These are phyloP conservation scores for Chelonus formosanus DNA, from an alignment of 2,888 invertebrate genomes.

Conservation along the genomic window DNA sequence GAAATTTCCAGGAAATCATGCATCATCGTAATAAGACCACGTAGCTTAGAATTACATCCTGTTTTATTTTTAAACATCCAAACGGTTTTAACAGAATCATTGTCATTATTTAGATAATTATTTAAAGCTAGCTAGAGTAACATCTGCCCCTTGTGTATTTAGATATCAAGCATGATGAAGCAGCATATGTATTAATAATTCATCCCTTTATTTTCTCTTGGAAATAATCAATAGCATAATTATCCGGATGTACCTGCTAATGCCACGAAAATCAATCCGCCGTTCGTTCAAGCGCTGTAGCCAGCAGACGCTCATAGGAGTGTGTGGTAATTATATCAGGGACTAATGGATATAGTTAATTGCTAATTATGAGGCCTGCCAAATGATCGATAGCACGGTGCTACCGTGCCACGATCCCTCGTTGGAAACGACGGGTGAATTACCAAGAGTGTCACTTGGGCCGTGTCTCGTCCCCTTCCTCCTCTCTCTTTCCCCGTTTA, in stretches of 20 bases:
- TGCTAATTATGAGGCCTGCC: conserved; percentile 65
- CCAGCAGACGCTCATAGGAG: conserved; percentile 53
- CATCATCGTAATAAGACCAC: conserved; percentile 16
- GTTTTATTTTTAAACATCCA: not conserved
- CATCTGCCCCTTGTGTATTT: not conserved
- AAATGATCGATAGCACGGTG: conserved; percentile 64
- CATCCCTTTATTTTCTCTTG: conserved; percentile 8
- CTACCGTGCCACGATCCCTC: conserved; percentile 46
- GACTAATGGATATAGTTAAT: conserved; percentile 66
- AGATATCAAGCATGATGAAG: conserved; percentile 6
- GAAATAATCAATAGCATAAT: conserved; percentile 60
- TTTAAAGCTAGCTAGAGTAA: too few species aligned
- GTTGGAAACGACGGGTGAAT: conserved; percentile 48
- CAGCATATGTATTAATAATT: too few species aligned
- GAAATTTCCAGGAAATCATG: conserved; percentile 18
- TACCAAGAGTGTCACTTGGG: conserved; percentile 60
- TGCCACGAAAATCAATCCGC: conserved; percentile 50
- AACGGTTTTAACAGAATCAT: not conserved
- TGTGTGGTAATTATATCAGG: conserved; percentile 65
- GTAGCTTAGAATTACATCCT: not conserved
- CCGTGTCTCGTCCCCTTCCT: conserved; percentile 40
- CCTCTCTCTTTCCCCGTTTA: conserved; percentile 28
- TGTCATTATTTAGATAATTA: not conserved
- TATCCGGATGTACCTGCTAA: conserved; percentile 59
- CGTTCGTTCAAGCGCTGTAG: conserved; percentile 34